phyloP scores from a whole-genome alignment of 1,140 invertebrate species.

The Musca vetustissima region DNA sequence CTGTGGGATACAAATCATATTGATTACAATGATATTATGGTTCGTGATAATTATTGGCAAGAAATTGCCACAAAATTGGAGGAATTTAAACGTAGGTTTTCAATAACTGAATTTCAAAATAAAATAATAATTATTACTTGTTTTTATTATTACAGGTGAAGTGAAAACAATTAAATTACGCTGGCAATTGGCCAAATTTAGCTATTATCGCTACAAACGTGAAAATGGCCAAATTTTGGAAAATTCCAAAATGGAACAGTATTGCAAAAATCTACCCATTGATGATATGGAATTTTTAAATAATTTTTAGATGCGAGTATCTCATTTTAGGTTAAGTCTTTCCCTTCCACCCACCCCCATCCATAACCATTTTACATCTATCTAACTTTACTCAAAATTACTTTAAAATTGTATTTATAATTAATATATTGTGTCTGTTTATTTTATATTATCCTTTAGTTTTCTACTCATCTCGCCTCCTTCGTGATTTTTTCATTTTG shows the following conservation, averaged over 20 bases:
- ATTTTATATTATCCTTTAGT: no score
- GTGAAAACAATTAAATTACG: constrained; percentile 40
- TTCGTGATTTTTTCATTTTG: no score
- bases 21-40: constrained; percentile 42
- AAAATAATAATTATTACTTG: neutral
- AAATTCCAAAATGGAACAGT: constrained; percentile 40
- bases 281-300: constrained; percentile 46
- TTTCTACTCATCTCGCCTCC: no score
- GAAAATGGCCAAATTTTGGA: constrained; percentile 38
- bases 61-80: constrained; percentile 40
- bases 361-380: no score
- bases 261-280: constrained; percentile 42
- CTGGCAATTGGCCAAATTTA: constrained; percentile 50
- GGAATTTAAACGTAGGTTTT: constrained; percentile 37
- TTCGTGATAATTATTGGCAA: constrained; percentile 42
- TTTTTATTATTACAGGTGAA: constrained; percentile 30
- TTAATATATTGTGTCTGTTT: no score
- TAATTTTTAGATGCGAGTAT: neutral
- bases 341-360: no score
- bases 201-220: constrained; percentile 44
- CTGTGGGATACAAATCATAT: constrained; percentile 44
- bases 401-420: no score
- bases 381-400: no score
- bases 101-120: neutral
- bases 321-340: no score